Evolutionary conservation across 2,888 invertebrate species (phyloP), one percentile per base, ranked within the genome.

Genomic region (Caenorhabditis sp.): DNA sequence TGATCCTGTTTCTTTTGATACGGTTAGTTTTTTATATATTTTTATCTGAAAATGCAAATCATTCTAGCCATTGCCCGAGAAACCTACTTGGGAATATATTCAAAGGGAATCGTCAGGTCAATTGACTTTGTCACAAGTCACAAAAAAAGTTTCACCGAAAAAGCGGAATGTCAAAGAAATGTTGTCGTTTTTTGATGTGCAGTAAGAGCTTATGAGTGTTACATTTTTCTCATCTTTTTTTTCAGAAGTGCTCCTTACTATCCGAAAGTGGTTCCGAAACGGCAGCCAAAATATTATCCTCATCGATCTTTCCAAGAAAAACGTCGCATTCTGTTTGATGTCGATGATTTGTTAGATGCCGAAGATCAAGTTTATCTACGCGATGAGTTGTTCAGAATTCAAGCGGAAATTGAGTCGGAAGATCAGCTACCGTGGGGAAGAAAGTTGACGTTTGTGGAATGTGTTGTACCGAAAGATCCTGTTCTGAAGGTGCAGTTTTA

Each of bases 331-430:
- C 2, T 23, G 4, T 51, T 51, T 51, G n/a, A 36, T 26, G 37
- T 60, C 14, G 60, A 73, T 23, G 43, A 50, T 21, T 19, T 69
- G 6, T 65, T 74, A 23, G 79, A 79, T 43, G 19, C 54, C 12
- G 79, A 79, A 59, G 79, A 79, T 61, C 76, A 79, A 36, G 61
- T 58, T 31, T 79, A 50, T 55, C 31, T 76, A 19, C 14, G 62
- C 26, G 19, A 31, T 6, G 59, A 21, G 1, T 54, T 79, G 23
- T 31, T 57, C 10, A 55, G 64, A 10, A 53, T 79, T 58, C 76
- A 79, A 51, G 8, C n/a, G 12, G 19, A n/a, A 1, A 58, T 53
- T 1, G 19, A 10, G 0, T 0, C 24, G 24, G 58, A 12, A 2
- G 57, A 59, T 19, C 31, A 65, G 5, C 12, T 69, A 3, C 74